Evolutionary conservation across 2,797 vertebrate species (phyloP), one percentile per base, ranked within the genome.

Genomic region (Semotilus atromaculatus): DNA sequence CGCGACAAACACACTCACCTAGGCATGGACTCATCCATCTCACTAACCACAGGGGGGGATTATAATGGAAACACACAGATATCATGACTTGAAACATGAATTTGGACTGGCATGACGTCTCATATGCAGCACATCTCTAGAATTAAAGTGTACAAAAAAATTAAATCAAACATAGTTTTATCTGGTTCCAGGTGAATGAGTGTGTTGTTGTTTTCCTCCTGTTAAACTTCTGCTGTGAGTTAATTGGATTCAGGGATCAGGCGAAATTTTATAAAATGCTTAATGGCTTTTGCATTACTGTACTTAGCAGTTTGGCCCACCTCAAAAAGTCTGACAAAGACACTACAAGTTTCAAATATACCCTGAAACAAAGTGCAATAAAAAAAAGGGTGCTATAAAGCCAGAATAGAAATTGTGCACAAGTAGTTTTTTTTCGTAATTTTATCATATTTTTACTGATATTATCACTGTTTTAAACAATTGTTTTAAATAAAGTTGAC

Each of bases 221-320:
- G 36, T 36, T 77, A 62, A 62, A 62, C 13, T 90, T 94, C 93
- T 93, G 85, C 80, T 76, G 18, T 64, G 9, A 55, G 84, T 95
- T 95, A 95, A 95, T 94, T 91, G 94, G 94, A 95, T 95, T 95
- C 90, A 88, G 86, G 83, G 86, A 68, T 81, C 92, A 93, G 92
- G 91, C 86, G 82, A 68, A 88, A 19, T 7, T 51, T 29, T 1
- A 13, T 6, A 8, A 29, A 29, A 48, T 45, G 70, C 1, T 26
- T 72, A n/a, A 45, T 73, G 8, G 11, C 16, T 73, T 48, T 18
- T 74, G 19, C 8, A 51, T 73, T 3, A 26, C 13, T 71, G 68
- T 26, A 18, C n/a, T 14, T 43, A 43, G 19, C 5, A 5, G 66
- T 40, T 70, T 70, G 19, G n/a, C 23, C 23, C 23, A 19, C 45